Base-by-base conservation (phyloP, 2,797 vertebrate genomes). In the Zenarchopterus dispar region DNA sequence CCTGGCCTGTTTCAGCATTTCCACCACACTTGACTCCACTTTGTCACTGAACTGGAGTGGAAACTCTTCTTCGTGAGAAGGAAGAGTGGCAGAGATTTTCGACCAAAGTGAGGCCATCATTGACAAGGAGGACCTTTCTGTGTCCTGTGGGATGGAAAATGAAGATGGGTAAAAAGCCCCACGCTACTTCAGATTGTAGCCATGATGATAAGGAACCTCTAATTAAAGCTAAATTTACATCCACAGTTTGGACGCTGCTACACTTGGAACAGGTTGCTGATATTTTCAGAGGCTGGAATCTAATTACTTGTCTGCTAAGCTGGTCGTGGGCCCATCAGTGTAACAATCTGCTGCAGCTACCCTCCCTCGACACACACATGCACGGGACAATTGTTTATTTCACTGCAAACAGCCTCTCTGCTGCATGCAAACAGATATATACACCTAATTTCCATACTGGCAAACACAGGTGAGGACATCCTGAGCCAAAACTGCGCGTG, bases 1-100 rank as follows among this genome's bases (percentile, higher is more conserved):
- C 1, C 91, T 78, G 16, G 82, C 92, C 8, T 73, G 63, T 42
- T 70, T 86, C 33, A 98, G 84, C 42, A 95, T 53, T 15, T 54
- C 61, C 66, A 79, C 47, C 16, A 94, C 52, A 4, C 94, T 92
- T 1, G 63, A 58, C 4, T 95, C 94, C 73, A 96, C 90, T 5
- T 67, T 84, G 19, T 90, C 89, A 4, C 88, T 56, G 24, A 96
- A 92, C 11, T 90, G 80, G 43, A 94, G 84, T 0, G 49, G 72
- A 68, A 96, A 93, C 17, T 89, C 88, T 2, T 93, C 87, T 70
- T 90, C 80, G 0, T 64, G 80, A 2, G 0, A 8, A 5, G 96
- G 95, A 51, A 97, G 73, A 13, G 85, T 54, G 0, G 88, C 78
- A 4, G 70, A 64, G 23, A 96, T 84, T 62, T 90, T 89, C 18